These are phyloP conservation scores for Choristoneura fumiferana DNA, from an alignment of 1,140 invertebrate genomes.

Conservation along the genomic window DNA sequence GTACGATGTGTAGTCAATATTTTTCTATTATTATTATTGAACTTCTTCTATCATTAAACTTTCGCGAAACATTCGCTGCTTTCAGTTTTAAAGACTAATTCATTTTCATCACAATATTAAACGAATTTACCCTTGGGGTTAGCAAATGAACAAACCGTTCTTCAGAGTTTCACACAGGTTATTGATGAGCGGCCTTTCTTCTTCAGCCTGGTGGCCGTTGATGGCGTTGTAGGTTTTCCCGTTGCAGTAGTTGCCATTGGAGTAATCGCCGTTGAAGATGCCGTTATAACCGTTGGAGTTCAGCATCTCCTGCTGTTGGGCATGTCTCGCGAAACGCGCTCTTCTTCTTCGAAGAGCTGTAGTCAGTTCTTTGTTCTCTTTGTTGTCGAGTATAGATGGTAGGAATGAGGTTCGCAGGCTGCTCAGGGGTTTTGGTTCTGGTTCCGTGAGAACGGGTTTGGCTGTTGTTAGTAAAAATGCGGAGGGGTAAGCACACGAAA, in stretches of 20 bases:
- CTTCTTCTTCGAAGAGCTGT: slow-evolving; percentile 51
- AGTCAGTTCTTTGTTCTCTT: slow-evolving; percentile 60
- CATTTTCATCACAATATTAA: too few relatives aligned
- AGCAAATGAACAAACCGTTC: slow-evolving; percentile 69
- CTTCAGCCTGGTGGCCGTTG: slow-evolving; percentile 46
- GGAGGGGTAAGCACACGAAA: slow-evolving; percentile 30
- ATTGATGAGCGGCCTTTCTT: slow-evolving; percentile 36
- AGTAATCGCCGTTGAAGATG: too few relatives aligned
- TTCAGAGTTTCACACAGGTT: slow-evolving; percentile 55
- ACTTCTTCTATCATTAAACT: too few relatives aligned
- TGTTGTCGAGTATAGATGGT: slow-evolving; percentile 52
- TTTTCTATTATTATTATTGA: too few relatives aligned
- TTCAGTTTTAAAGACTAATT: too few relatives aligned
- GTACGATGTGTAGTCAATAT: too few relatives aligned
- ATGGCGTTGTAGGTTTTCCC: slow-evolving; percentile 38
- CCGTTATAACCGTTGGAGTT: slow-evolving; percentile 41
- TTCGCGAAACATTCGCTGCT: too few relatives aligned
- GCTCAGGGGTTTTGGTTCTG: slow-evolving; percentile 45
- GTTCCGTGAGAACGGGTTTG: slow-evolving; percentile 44
- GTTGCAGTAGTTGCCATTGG: slow-evolving; percentile 23
- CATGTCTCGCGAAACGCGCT: slow-evolving; percentile 57
- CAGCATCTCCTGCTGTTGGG: slow-evolving; percentile 59
- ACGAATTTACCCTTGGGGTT: slow-evolving; percentile 38
- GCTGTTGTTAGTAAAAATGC: slow-evolving; percentile 57
- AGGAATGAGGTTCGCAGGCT: slow-evolving; percentile 39